Conservation (phyloP, 2,888 invertebrate species). For the Ellobium chinense region DNA sequence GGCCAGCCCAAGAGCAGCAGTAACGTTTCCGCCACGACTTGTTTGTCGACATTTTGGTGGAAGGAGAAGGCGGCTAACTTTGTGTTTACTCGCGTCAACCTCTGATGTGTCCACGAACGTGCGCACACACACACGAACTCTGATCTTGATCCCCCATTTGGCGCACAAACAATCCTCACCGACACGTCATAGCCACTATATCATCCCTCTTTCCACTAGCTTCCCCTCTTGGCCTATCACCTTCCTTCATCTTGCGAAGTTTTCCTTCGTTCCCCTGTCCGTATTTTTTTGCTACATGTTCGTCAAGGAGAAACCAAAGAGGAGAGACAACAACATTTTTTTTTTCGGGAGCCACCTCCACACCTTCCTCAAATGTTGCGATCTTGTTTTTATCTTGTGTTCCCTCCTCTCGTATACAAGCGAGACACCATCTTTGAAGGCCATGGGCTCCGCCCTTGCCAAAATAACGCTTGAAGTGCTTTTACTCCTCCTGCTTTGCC, state of each 20-base stretch:
- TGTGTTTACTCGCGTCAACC: constrained; percentile 8
- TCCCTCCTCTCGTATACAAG: no score
- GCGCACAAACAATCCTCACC: neutral
- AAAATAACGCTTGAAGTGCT: no score
- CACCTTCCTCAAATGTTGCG: no score
- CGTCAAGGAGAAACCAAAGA: no score
- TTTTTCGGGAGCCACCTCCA: no score
- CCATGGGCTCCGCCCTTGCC: no score
- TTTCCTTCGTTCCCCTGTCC: no score
- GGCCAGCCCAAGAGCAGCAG: neutral
- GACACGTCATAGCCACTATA: neutral
- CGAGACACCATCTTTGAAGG: no score
- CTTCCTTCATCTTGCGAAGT: neutral
- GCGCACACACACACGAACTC: neutral
- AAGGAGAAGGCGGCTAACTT: constrained; percentile 4
- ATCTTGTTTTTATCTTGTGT: no score
- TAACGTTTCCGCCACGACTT: neutral
- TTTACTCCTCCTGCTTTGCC: no score
- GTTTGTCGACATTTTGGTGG: neutral
- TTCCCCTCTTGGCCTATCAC: neutral
- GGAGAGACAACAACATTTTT: no score
- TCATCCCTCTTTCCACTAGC: neutral
- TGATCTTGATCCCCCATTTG: constrained; percentile 18
- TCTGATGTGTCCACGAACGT: neutral
- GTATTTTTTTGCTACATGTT: no score